phyloP scores from a whole-genome alignment of 2,888 invertebrate genomes.

The Spodoptera exigua region DNA sequence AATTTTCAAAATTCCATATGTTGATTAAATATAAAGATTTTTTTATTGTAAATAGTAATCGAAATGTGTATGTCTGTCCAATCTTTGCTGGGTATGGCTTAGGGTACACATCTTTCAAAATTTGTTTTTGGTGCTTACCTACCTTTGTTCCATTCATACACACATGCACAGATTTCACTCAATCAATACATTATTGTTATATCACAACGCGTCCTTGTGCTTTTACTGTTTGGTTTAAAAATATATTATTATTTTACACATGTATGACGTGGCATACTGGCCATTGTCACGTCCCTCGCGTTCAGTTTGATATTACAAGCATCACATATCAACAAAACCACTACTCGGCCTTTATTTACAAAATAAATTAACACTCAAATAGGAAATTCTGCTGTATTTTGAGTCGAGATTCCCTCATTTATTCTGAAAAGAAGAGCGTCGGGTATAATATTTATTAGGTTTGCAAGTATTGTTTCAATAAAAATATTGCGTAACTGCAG shows the following conservation, averaged over 20 bases:
- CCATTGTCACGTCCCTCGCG: constrained; percentile 30
- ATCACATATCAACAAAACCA: constrained; percentile 10
- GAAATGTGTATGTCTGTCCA: constrained; percentile 73
- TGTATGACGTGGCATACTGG: constrained; percentile 12
- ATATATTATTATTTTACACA: constrained; percentile 18
- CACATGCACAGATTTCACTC: constrained; percentile 46
- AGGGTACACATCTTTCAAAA: constrained; percentile 87
- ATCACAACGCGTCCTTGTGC: constrained; percentile 12
- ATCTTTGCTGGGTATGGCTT: constrained; percentile 79
- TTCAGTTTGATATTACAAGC: constrained; percentile 41
- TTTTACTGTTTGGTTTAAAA: constrained; percentile 17
- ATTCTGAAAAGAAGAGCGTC: too few species aligned
- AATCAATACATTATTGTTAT: constrained; percentile 17
- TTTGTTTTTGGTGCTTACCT: constrained; percentile 62
- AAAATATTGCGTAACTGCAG: too few species aligned
- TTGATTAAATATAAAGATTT: constrained; percentile 30
- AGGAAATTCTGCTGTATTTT: too few species aligned
- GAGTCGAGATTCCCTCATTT: too few species aligned
- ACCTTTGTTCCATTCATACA: constrained; percentile 55
- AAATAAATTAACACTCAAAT: too few species aligned
- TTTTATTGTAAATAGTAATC: constrained; percentile 37
- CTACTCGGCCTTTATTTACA: too few species aligned
- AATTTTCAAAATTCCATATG: constrained; percentile 42
- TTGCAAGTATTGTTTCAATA: too few species aligned
- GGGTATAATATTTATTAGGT: too few species aligned